Percentiles rank a stretch among this genome's conserved stretches.
Evolutionary conservation across 2,888 invertebrate genomes (phyloP).

Genomic region (Phortica okadai): DNA sequence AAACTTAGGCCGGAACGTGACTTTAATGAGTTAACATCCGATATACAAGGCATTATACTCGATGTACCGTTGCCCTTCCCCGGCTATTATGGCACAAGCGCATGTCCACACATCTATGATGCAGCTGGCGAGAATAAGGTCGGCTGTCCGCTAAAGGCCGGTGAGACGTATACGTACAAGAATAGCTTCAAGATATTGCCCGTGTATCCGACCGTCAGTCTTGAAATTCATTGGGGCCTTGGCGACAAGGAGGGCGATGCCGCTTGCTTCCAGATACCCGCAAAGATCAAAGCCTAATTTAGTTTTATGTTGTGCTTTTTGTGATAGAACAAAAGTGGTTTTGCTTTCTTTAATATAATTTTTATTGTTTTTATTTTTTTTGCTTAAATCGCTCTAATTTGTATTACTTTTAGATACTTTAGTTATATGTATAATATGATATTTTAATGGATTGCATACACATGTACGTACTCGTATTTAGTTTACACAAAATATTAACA

Average conservation of each 20-base stretch:
- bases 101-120: constrained; percentile 82
- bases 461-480: background rate
- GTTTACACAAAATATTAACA: too few relatives aligned
- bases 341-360: constrained; percentile 29
- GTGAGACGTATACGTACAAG: constrained; percentile 83
- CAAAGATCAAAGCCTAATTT: constrained; percentile 78
- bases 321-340: constrained; percentile 15
- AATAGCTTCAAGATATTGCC: constrained; percentile 79
- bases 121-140: constrained; percentile 80
- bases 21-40: constrained; percentile 78
- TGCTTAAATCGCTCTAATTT: background rate
- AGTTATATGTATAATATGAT: background rate
- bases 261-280: constrained; percentile 83
- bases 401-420: constrained; percentile 1
- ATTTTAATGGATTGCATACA: background rate
- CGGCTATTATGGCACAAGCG: constrained; percentile 84
- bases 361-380: constrained; percentile 28
- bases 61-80: constrained; percentile 84
- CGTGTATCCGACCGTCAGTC: constrained; percentile 78
- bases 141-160: constrained; percentile 83
- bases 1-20: constrained; percentile 80
- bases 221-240: constrained; percentile 83
- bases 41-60: constrained; percentile 81
- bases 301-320: constrained; percentile 7
- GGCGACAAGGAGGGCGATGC: constrained; percentile 76